Conservation (phyloP, 2,888 invertebrate species). For the Polia nebulosa region DNA sequence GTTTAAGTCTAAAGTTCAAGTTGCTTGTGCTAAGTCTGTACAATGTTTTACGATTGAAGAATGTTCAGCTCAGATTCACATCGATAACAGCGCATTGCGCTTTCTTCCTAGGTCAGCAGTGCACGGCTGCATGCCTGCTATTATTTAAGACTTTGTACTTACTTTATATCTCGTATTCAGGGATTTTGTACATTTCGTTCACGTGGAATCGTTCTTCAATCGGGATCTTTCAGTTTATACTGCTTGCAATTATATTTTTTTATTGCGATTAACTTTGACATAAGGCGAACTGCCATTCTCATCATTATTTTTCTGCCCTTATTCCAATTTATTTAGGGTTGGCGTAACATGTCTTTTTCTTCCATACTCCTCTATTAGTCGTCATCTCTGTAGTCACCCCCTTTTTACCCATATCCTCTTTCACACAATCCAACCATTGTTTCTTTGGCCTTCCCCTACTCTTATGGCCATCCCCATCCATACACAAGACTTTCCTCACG, state of each 20-base stretch:
- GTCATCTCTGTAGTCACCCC: too few relatives aligned
- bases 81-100: constrained; percentile 48
- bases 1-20: constrained; percentile 10
- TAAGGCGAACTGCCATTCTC: neutral
- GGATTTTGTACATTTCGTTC: neutral
- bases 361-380: too few relatives aligned
- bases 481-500: too few relatives aligned
- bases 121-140: constrained; percentile 17
- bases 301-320: too few relatives aligned
- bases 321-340: too few relatives aligned
- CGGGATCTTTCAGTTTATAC: neutral
- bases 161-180: constrained; percentile 5
- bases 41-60: constrained; percentile 6
- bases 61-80: constrained; percentile 20
- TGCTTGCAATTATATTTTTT: neutral
- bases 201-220: neutral
- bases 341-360: too few relatives aligned
- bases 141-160: neutral
- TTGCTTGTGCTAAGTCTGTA: neutral
- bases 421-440: too few relatives aligned
- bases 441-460: too few relatives aligned
- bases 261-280: neutral
- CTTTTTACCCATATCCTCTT: too few relatives aligned
- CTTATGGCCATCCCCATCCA: too few relatives aligned
- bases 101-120: constrained; percentile 14